Evolutionary conservation across 2,888 invertebrate genomes (phyloP).

Genomic region (Rotaria macrura): DNA sequence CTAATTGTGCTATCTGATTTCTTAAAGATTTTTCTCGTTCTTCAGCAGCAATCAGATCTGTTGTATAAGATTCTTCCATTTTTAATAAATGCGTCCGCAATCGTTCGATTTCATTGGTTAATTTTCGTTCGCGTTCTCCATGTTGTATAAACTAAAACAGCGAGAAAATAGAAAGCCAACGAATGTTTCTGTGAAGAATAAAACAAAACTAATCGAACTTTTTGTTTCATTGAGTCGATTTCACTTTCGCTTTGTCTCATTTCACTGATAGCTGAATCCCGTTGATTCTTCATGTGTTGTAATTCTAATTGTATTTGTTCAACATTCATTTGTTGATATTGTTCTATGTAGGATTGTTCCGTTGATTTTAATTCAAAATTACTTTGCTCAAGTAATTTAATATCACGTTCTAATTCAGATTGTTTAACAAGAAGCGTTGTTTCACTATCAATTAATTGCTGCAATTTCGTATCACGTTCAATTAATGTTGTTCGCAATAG

Average conservation of each 20-base stretch:
- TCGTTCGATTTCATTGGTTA: slow-evolving; percentile 21
- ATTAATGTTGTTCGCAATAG: background rate
- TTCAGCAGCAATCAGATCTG: slow-evolving; percentile 23
- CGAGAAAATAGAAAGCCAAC: no score
- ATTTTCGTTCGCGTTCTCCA: slow-evolving; percentile 20
- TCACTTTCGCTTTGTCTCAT: background rate
- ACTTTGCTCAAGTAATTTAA: background rate
- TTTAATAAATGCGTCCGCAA: slow-evolving; percentile 27
- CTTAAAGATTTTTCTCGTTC: slow-evolving; percentile 27
- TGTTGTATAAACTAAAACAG: background rate
- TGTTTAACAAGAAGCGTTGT: background rate
- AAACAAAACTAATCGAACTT: background rate
- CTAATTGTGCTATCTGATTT: background rate
- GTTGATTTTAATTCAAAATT: background rate
- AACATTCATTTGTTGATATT: background rate
- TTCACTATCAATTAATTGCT: background rate
- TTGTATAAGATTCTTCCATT: slow-evolving; percentile 29
- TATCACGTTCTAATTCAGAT: background rate
- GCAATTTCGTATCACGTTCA: background rate
- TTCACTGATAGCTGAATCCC: background rate
- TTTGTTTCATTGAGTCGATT: background rate
- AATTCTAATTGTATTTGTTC: background rate
- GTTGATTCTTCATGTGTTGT: background rate
- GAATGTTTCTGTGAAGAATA: background rate
- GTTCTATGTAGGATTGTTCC: background rate